Conservation (phyloP, 2,888 invertebrate genomes). For the Busseola fusca region DNA sequence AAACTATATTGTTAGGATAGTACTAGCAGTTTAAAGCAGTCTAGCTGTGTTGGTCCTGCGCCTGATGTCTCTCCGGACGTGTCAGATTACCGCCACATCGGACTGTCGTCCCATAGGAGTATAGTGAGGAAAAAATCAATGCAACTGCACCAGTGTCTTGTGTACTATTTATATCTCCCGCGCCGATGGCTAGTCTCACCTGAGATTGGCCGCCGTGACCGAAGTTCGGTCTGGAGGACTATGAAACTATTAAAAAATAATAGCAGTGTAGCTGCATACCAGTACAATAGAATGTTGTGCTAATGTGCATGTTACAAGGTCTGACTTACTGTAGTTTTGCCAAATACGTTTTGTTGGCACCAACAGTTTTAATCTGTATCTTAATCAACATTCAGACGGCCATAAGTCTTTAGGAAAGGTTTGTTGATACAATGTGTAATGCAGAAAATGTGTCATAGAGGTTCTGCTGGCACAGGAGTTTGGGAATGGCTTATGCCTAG, state of each 20-base stretch:
- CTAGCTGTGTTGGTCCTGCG: no score
- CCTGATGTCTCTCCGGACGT: no score
- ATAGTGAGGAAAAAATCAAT: no score
- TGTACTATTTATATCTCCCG: no score
- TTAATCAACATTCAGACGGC: constrained; percentile 28
- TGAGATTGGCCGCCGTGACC: neutral
- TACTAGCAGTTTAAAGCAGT: no score
- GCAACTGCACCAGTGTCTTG: no score
- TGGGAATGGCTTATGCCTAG: neutral
- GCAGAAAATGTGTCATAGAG: neutral
- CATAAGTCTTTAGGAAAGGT: neutral
- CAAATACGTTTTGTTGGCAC: constrained; percentile 42
- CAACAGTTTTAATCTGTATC: constrained; percentile 21
- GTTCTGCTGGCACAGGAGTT: neutral
- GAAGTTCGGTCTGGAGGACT: neutral
- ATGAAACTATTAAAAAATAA: neutral
- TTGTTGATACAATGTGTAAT: neutral
- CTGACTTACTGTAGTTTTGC: constrained; percentile 32
- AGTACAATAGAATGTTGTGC: constrained; percentile 27
- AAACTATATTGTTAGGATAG: no score
- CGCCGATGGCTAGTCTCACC: no score
- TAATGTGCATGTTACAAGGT: constrained; percentile 31
- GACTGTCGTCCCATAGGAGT: no score
- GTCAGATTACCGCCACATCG: no score
- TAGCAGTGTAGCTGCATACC: neutral